These are phyloP conservation scores for Habroteleia sp. DNA, from an alignment of 2,888 invertebrate species.

Conservation along the genomic window DNA sequence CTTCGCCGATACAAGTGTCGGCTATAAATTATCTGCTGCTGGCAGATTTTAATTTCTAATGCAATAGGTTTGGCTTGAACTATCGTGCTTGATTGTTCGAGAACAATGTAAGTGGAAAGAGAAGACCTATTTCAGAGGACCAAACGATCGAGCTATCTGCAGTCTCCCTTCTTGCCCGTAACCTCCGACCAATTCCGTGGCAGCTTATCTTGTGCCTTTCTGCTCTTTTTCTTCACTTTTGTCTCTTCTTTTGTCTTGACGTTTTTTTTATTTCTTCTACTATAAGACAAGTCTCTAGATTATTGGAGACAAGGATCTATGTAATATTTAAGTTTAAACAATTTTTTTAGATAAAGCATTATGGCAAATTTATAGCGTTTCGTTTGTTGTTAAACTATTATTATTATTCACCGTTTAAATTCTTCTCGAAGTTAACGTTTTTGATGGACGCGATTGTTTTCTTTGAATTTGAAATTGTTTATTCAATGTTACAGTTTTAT, in stretches of 20 bases:
- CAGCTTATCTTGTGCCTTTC: constrained; percentile 52
- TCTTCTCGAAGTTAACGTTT: too few relatives aligned
- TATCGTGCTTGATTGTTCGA: constrained; percentile 55
- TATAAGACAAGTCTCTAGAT: constrained; percentile 50
- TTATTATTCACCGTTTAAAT: too few relatives aligned
- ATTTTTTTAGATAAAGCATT: constrained; percentile 16
- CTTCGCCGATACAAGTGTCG: constrained; percentile 25
- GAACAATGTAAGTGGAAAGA: constrained; percentile 54
- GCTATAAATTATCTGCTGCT: constrained; percentile 42
- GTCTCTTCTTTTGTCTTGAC: constrained; percentile 47
- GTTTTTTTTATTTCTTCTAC: constrained; percentile 13
- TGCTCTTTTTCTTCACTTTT: constrained; percentile 39
- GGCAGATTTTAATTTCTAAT: constrained; percentile 63
- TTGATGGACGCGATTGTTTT: too few relatives aligned
- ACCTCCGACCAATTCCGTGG: constrained; percentile 51
- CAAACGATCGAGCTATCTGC: constrained; percentile 45
- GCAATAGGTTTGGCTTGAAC: constrained; percentile 62
- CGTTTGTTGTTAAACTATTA: constrained; percentile 22
- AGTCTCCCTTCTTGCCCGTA: constrained; percentile 29
- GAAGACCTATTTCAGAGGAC: constrained; percentile 64
- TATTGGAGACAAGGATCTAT: constrained; percentile 39
- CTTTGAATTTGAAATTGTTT: too few relatives aligned
- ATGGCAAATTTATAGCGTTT: constrained; percentile 22
- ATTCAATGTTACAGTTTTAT: too few relatives aligned
- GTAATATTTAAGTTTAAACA: constrained; percentile 34